Percentiles rank a stretch among this genome's conserved stretches.
These are phyloP conservation scores for Phyllostomus hastatus DNA, from an alignment of 2,113 vertebrate genomes.

Conservation along the genomic window DNA sequence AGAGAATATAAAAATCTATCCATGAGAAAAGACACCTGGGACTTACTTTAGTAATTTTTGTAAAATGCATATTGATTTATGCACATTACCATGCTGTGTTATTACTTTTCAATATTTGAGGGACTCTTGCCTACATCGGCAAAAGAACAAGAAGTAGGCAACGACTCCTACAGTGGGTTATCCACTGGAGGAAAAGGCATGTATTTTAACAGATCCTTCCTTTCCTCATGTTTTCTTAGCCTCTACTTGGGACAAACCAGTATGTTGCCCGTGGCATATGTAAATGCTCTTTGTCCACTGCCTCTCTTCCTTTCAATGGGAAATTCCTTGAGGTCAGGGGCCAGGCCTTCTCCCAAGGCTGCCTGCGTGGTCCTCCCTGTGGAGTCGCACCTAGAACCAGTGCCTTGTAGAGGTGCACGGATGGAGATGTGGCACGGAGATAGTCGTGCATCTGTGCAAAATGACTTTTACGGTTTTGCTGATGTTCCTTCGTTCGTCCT, in stretches of 20 bases:
- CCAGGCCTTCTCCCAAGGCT: background rate
- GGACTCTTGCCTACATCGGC: slow-evolving; percentile 52
- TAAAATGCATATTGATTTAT: slow-evolving; percentile 68
- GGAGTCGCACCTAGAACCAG: no score
- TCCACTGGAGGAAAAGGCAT: background rate
- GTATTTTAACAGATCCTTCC: background rate
- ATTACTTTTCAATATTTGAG: slow-evolving; percentile 50
- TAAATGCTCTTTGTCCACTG: background rate
- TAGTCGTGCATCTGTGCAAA: background rate
- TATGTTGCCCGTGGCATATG: background rate
- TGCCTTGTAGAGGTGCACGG: background rate
- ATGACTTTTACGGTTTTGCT: background rate
- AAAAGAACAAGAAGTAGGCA: slow-evolving; percentile 8
- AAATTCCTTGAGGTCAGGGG: background rate
- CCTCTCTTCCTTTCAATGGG: background rate
- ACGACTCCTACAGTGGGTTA: background rate
- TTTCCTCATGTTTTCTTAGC: background rate
- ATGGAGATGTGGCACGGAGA: background rate
- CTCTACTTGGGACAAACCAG: background rate
- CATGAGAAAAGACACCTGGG: slow-evolving; percentile 59
- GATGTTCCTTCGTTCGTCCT: background rate
- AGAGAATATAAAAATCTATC: slow-evolving; percentile 57
- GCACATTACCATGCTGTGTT: slow-evolving; percentile 11
- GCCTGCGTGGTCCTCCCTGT: accelerated
- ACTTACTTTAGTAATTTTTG: slow-evolving; percentile 60